These are phyloP conservation scores for Dromius quadrimaculatus DNA, from an alignment of 2,888 invertebrate species.

Conservation along the genomic window DNA sequence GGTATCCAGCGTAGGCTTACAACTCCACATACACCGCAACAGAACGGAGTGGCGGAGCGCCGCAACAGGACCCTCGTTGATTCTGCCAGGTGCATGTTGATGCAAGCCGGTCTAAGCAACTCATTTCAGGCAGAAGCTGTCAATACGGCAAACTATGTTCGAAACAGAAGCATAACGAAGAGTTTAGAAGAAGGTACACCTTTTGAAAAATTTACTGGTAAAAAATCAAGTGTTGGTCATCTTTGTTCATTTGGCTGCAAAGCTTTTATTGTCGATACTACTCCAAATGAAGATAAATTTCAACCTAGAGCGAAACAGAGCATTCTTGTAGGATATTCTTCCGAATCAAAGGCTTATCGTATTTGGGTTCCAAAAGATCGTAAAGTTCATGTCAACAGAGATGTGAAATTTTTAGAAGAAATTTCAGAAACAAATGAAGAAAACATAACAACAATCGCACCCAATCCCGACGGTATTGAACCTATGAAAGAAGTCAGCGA, in stretches of 20 bases:
- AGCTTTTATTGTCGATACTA: conserved; percentile 43
- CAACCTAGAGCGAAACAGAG: conserved; percentile 42
- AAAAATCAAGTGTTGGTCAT: conserved; percentile 45
- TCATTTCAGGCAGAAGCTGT: conserved; percentile 49
- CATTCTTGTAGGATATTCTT: conserved; percentile 51
- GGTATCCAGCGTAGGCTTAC: conserved; percentile 54
- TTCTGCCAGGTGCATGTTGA: conserved; percentile 54
- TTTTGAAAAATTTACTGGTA: conserved; percentile 48
- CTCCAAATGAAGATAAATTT: conserved; percentile 44
- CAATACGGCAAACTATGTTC: conserved; percentile 54
- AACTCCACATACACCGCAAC: conserved; percentile 54
- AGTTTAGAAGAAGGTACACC: conserved; percentile 49
- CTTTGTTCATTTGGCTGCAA: conserved; percentile 57
- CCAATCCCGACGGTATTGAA: no score
- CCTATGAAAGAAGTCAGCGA: no score
- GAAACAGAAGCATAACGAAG: conserved; percentile 56
- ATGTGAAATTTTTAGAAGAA: conserved; percentile 9
- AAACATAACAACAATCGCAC: no score
- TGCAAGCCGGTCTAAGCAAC: conserved; percentile 21
- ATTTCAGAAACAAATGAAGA: not conserved
- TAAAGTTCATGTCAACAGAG: not conserved
- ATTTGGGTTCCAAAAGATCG: conserved; percentile 24
- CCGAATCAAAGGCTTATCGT: conserved; percentile 48
- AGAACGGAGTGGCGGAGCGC: conserved; percentile 12
- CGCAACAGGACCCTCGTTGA: conserved; percentile 54